Evolutionary conservation across 2,888 invertebrate genomes (phyloP).

Genomic region (Boloria selene): DNA sequence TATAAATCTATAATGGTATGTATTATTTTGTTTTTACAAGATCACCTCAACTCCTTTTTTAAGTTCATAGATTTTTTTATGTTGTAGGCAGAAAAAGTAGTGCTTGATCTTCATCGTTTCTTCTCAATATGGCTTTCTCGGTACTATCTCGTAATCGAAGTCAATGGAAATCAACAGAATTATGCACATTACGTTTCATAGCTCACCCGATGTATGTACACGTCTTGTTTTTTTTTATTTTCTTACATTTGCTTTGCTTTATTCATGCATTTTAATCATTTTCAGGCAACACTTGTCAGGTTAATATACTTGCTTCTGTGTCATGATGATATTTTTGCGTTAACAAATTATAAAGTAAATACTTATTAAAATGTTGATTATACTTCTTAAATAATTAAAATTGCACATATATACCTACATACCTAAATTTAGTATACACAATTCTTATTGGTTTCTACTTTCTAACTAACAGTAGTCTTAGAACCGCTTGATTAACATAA

Average conservation of each 20-base stretch:
- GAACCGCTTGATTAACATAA: slow-evolving; percentile 2
- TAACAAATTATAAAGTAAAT: too few species aligned
- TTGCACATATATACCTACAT: too few species aligned
- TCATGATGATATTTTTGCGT: background rate
- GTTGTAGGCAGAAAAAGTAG: slow-evolving; percentile 89
- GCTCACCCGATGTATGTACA: slow-evolving; percentile 73
- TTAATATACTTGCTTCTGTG: slow-evolving; percentile 14
- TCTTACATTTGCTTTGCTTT: slow-evolving; percentile 41
- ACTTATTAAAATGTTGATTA: too few species aligned
- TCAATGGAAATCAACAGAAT: slow-evolving; percentile 63
- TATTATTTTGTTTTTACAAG: slow-evolving; percentile 43
- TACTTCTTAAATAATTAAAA: too few species aligned
- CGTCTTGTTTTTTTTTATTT: slow-evolving; percentile 51
- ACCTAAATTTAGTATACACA: background rate
- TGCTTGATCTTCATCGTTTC: slow-evolving; percentile 89
- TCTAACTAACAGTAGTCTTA: slow-evolving; percentile 1
- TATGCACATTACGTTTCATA: slow-evolving; percentile 71
- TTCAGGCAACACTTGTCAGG: slow-evolving; percentile 19
- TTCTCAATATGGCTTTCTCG: slow-evolving; percentile 87
- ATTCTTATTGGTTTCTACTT: background rate
- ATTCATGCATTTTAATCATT: slow-evolving; percentile 32
- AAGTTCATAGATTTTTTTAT: slow-evolving; percentile 64
- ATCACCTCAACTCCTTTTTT: slow-evolving; percentile 46
- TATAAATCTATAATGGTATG: slow-evolving; percentile 99
- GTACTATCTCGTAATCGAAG: slow-evolving; percentile 66